phyloP scores from a whole-genome alignment of 2,113 vertebrate genomes.

The Pangasianodon hypophthalmus region DNA sequence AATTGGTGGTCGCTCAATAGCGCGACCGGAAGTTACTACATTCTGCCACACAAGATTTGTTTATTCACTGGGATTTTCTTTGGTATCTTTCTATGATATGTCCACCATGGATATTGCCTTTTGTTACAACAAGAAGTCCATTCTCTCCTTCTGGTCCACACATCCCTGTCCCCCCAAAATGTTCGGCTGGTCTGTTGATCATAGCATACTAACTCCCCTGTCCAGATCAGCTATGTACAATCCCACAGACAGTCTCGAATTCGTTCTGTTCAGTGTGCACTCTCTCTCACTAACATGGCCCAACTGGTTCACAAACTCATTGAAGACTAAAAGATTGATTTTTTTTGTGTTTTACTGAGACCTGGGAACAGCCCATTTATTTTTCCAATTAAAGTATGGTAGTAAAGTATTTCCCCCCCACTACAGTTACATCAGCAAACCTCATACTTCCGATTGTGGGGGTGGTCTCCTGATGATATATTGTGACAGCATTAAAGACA shows the following conservation, averaged over 20 bases:
- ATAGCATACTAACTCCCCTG: background rate
- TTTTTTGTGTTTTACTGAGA: background rate
- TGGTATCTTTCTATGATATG: background rate
- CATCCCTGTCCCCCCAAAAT: background rate
- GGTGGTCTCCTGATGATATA: background rate
- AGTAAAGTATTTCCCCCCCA: background rate
- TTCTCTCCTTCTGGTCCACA: background rate
- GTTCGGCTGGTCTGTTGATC: background rate
- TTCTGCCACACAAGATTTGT: background rate
- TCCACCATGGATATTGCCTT: background rate
- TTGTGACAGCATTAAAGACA: background rate
- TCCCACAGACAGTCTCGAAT: too few species aligned
- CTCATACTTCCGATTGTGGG: background rate
- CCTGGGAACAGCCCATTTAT: background rate
- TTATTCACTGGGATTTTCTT: background rate
- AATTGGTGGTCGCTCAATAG: too few species aligned
- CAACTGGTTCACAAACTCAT: too few species aligned
- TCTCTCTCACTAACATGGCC: too few species aligned
- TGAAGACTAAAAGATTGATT: background rate
- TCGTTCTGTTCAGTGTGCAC: too few species aligned
- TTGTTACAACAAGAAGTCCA: background rate
- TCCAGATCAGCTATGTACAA: background rate
- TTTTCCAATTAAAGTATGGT: background rate
- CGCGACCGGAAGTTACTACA: too few species aligned
- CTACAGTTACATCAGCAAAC: background rate